Base-by-base conservation (phyloP, 2,888 invertebrate species). In the Tipula lateralis region DNA sequence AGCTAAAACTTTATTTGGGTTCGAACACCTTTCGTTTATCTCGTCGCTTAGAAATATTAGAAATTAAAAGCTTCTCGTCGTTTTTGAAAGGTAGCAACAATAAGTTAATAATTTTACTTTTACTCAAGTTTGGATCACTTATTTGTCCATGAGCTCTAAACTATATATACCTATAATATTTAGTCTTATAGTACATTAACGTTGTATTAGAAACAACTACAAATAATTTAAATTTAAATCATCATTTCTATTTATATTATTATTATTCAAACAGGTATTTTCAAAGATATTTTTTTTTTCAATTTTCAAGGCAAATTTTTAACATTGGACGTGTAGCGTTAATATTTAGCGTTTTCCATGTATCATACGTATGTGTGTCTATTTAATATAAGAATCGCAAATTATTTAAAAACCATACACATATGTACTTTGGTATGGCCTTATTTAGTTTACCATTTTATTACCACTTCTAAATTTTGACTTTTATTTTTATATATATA, bases 231-330 rank as follows among this genome's bases (percentile, higher is more conserved):
- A 50, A 66, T 66, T 66, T 66, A 66, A 66, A 66, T 66, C 66
- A 66, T 66, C 66, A 66, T 66, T 66, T 66, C 66, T 66, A 66
- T 66, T 66, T 66, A 24, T 24, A 66, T 24, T 66, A 66, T 66
- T 66, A 24, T 66, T 66, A 66, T 66, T 66, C 24, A 66, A 66
- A 66, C 66, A 66, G 66, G 66, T 66, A 66, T 66, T 66, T 66
- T 66, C 66, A 66, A 66, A 66, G 66, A 66, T 66, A 66, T 66
- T 66, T 66, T 50, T 16, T 36, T 36, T 36, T 36, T 9, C 36
- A 66, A 24, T 66, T 66, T 66, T 66, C 66, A 66, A 66, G 66
- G 66, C 66, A 66, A 66, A 24, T 66, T 66, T 66, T 66, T 66
- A 66, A 66, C 66, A 66, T 66, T 66, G 66, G 24, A 24, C 66